These are phyloP conservation scores for Monoplex corrugatus DNA, from an alignment of 2,888 invertebrate species.

Conservation along the genomic window DNA sequence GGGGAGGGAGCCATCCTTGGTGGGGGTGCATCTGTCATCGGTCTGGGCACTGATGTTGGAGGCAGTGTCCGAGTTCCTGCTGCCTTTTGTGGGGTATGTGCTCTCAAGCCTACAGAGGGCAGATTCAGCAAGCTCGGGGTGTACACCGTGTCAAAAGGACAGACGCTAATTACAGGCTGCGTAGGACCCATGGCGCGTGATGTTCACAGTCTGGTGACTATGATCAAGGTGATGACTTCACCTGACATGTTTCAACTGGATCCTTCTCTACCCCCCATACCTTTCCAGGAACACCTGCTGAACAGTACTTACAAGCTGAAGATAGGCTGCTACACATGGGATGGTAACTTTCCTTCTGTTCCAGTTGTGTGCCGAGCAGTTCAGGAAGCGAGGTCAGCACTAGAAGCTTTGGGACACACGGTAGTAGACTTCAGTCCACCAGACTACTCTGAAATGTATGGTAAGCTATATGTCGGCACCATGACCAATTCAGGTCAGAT, in stretches of 20 bases:
- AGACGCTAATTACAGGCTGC: slow-evolving; percentile 69
- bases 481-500: too few species aligned
- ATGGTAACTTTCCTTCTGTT: slow-evolving; percentile 62
- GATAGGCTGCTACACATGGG: slow-evolving; percentile 68
- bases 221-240: slow-evolving; percentile 69
- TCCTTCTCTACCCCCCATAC: slow-evolving; percentile 71
- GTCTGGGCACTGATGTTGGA: slow-evolving; percentile 82
- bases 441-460: slow-evolving; percentile 41
- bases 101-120: slow-evolving; percentile 81
- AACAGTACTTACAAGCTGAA: slow-evolving; percentile 53
- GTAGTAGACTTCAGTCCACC: slow-evolving; percentile 62
- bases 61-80: slow-evolving; percentile 83
- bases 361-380: slow-evolving; percentile 72
- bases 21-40: slow-evolving; percentile 81
- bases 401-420: slow-evolving; percentile 73
- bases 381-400: slow-evolving; percentile 65
- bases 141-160: too few species aligned
- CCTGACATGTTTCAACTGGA: slow-evolving; percentile 75
- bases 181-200: slow-evolving; percentile 79
- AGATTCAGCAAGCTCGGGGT: too few species aligned
- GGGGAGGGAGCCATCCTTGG: slow-evolving; percentile 82
- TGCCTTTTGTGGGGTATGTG: slow-evolving; percentile 82
- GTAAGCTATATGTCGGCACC: slow-evolving; percentile 38
- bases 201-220: slow-evolving; percentile 72
- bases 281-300: slow-evolving; percentile 72